A percentile compares a stretch with the other conserved stretches of the same genome.
Conservation (phyloP, 2,113 vertebrate genomes). For the Corythornis vintsioides region DNA sequence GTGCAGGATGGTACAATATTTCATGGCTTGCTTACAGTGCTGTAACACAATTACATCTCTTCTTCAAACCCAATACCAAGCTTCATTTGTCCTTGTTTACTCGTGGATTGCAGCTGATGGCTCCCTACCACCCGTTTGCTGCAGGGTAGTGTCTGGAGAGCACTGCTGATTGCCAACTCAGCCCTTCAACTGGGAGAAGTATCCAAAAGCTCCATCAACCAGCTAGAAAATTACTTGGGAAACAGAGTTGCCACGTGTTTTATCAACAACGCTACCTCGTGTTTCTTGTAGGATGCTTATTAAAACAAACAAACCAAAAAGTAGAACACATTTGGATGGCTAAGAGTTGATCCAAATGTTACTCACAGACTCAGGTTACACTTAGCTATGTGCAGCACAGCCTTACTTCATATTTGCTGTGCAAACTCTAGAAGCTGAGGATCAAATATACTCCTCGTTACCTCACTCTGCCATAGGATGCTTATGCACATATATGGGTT, state of each 20-base stretch:
- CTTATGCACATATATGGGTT: fast-evolving
- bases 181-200: not conserved
- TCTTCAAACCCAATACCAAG: not conserved
- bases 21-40: not conserved
- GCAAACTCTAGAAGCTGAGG: not conserved
- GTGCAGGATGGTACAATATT: not conserved
- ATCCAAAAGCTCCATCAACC: not conserved
- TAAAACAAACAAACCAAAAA: not conserved
- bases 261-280: not conserved
- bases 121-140: not conserved
- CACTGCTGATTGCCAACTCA: not conserved
- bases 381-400: not conserved
- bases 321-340: not conserved
- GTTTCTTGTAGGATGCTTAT: not conserved
- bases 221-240: not conserved
- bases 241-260: not conserved
- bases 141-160: not conserved
- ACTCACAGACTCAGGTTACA: not conserved
- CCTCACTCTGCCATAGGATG: not conserved
- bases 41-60: not conserved
- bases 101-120: not conserved
- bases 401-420: not conserved
- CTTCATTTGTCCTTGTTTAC: conserved; percentile 14
- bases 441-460: not conserved
- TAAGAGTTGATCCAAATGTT: not conserved